phyloP scores from a whole-genome alignment of 2,888 invertebrate genomes.

The Cephalotes varians region DNA sequence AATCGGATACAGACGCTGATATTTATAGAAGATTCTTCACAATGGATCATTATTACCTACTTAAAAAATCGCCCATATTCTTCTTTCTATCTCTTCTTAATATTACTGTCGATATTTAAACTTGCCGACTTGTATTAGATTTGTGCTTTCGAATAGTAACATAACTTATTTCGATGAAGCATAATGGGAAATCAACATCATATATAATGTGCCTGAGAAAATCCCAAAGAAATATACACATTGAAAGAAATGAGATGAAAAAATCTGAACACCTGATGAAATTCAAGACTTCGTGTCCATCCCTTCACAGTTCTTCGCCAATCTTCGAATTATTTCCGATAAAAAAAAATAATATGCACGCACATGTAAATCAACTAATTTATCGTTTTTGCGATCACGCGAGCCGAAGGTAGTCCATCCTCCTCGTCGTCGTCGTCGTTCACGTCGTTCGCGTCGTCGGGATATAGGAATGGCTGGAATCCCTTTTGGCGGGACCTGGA shows the following conservation, averaged over 20 bases:
- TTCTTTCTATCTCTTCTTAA: not conserved
- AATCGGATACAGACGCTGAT: slow-evolving; percentile 21
- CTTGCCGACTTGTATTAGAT: not conserved
- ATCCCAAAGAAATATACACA: not conserved
- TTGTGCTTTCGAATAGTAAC: not conserved
- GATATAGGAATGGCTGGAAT: slow-evolving; percentile 83
- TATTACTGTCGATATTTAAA: not conserved
- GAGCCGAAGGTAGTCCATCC: slow-evolving; percentile 74
- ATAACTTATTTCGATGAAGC: not conserved
- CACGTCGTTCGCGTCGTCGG: slow-evolving; percentile 67
- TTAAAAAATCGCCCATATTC: not conserved
- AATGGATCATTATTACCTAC: slow-evolving; percentile 12
- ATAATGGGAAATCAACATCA: not conserved
- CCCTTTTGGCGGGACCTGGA: slow-evolving; percentile 78
- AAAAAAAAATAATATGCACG: slow-evolving; percentile 64
- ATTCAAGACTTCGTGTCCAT: slow-evolving; percentile 52
- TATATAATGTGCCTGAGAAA: not conserved
- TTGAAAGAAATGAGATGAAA: not conserved
- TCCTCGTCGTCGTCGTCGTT: slow-evolving; percentile 49
- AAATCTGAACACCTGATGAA: slow-evolving; percentile 12
- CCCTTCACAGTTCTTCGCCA: slow-evolving; percentile 27
- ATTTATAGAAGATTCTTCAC: not conserved
- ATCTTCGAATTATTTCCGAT: slow-evolving; percentile 67
- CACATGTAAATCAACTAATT: slow-evolving; percentile 85
- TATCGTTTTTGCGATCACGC: slow-evolving; percentile 83